Evolutionary conservation across 2,113 vertebrate genomes (phyloP).

Genomic region (Amphiprion percula): DNA sequence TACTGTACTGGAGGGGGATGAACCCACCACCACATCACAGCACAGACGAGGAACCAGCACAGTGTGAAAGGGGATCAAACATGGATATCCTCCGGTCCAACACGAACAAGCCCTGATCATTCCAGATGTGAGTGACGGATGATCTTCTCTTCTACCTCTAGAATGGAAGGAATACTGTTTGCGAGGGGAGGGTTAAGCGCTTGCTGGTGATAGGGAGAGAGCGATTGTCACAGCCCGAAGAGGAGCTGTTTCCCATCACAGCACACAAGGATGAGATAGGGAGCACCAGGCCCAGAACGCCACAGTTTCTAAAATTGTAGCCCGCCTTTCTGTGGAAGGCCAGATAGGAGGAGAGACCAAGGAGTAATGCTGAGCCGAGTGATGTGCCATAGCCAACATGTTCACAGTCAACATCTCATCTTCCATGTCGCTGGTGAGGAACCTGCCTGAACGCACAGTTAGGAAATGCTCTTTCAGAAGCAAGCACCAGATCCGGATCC

Average conservation of each 20-base stretch:
- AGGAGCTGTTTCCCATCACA: conserved; percentile 82
- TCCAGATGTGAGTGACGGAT: conserved; percentile 25
- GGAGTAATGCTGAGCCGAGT: conserved; percentile 28
- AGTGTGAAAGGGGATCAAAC: conserved; percentile 35
- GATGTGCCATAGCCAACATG: conserved; percentile 69
- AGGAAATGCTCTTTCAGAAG: conserved; percentile 74
- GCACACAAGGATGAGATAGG: conserved; percentile 74
- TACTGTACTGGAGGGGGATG: neutral
- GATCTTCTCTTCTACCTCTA: conserved; percentile 12
- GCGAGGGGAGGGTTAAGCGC: conserved; percentile 76
- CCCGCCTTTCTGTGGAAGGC: conserved; percentile 44
- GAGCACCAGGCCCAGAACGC: conserved; percentile 28
- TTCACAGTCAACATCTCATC: conserved; percentile 88
- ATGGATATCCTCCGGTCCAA: conserved; percentile 34
- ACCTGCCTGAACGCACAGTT: conserved; percentile 63
- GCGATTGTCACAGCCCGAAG: conserved; percentile 71
- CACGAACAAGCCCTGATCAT: neutral
- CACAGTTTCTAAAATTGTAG: conserved; percentile 50
- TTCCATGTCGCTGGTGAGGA: conserved; percentile 81
- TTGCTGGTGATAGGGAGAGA: conserved; percentile 56
- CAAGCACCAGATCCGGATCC: conserved; percentile 63
- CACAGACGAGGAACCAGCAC: conserved; percentile 15
- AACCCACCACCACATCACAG: conserved; percentile 13
- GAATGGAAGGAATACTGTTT: conserved; percentile 17
- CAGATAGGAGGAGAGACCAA: conserved; percentile 48